These are phyloP conservation scores for Percopsis transmontana DNA, from an alignment of 2,113 vertebrate species.

Conservation along the genomic window DNA sequence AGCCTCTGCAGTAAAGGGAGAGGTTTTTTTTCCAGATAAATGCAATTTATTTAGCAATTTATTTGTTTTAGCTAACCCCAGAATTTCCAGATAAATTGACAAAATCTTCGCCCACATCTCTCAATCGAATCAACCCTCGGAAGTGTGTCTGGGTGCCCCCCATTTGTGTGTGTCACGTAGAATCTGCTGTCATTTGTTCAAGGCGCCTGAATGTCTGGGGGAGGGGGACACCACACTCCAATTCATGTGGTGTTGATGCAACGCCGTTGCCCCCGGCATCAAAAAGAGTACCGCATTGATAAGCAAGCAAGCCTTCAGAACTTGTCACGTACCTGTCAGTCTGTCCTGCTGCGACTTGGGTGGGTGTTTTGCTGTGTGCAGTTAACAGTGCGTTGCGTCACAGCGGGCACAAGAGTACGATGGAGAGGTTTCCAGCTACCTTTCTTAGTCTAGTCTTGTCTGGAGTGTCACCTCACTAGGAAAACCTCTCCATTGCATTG, in stretches of 20 bases:
- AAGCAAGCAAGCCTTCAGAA: conserved; percentile 17
- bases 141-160: background rate
- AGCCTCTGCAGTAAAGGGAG: no score
- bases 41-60: background rate
- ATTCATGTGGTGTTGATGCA: background rate
- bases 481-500: no score
- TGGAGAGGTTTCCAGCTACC: background rate
- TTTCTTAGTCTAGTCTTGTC: no score
- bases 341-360: background rate
- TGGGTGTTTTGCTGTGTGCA: background rate
- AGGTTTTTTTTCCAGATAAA: conserved; percentile 5
- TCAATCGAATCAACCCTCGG: background rate
- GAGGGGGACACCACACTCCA: conserved; percentile 4
- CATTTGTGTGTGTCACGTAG: background rate
- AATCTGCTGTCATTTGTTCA: conserved; percentile 15
- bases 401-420: background rate
- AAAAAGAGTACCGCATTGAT: conserved; percentile 12
- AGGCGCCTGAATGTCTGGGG: background rate
- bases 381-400: conserved; percentile 25
- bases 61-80: background rate
- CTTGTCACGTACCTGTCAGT: conserved; percentile 9
- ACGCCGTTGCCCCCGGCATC: conserved; percentile 8
- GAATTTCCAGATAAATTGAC: conserved; percentile 10
- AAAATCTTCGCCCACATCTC: background rate
- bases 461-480: no score